These are phyloP conservation scores for Dermochelys coriacea DNA, from an alignment of 2,797 vertebrate species.

Conservation along the genomic window DNA sequence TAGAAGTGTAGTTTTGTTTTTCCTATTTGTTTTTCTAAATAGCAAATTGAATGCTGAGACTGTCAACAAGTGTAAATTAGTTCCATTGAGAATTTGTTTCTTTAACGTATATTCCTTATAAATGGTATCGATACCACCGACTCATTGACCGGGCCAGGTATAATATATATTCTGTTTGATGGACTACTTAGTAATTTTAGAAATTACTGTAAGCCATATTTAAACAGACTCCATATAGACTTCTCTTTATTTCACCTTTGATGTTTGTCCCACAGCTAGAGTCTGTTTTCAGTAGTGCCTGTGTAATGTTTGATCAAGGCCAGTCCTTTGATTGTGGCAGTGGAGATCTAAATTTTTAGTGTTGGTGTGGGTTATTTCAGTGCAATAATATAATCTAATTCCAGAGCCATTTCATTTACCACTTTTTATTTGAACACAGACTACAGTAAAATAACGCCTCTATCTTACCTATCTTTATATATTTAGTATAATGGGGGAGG, in stretches of 20 bases:
- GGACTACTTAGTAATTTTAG: neutral
- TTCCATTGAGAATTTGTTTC: constrained; percentile 54
- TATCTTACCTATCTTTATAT: neutral
- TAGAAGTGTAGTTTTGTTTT: neutral
- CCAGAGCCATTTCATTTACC: neutral
- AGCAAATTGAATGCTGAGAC: neutral
- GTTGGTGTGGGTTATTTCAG: neutral
- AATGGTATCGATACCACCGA: neutral
- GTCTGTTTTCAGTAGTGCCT: neutral
- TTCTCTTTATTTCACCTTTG: neutral
- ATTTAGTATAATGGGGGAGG: neutral
- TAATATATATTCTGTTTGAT: neutral
- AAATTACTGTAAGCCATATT: rapidly evolving
- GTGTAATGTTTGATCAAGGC: neutral
- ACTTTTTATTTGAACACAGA: neutral
- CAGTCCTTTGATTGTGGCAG: neutral
- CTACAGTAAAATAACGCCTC: neutral
- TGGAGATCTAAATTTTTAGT: neutral
- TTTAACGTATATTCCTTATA: constrained; percentile 33
- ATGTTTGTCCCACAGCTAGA: neutral
- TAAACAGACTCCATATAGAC: neutral
- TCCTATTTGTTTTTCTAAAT: neutral
- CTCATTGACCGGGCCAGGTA: neutral
- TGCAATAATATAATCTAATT: neutral
- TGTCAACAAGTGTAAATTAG: constrained; percentile 50